phyloP scores from a whole-genome alignment of 2,113 vertebrate genomes.

The Bos indicus region DNA sequence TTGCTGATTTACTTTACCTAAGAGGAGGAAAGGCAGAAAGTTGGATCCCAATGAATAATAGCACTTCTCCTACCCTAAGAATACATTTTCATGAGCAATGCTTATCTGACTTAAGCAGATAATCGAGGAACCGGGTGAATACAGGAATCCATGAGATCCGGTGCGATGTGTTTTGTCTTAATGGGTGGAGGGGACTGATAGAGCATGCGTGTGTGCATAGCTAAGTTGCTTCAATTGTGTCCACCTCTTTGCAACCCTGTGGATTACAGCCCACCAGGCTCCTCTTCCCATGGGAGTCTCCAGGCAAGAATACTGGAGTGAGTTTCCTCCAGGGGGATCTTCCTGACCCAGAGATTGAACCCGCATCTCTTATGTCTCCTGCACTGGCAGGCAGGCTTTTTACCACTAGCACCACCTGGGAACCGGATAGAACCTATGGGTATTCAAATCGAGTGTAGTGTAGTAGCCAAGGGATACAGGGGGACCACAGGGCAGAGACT shows the following conservation, averaged over 20 bases:
- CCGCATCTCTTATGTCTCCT: not conserved
- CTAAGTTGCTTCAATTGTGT: not conserved
- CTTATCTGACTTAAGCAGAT: constrained; percentile 35
- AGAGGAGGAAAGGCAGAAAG: constrained; percentile 3
- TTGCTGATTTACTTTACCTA: not conserved
- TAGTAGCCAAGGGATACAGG: not conserved
- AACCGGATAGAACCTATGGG: rapidly evolving
- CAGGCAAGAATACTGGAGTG: not conserved
- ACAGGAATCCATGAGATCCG: not conserved
- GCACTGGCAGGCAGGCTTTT: not conserved
- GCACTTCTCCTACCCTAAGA: not conserved
- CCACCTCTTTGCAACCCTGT: not conserved
- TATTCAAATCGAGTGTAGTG: not conserved
- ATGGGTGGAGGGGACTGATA: not conserved
- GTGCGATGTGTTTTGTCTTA: not conserved
- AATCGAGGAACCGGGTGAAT: not conserved
- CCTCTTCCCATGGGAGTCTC: not conserved
- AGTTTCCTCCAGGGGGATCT: not conserved
- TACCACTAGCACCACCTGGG: not conserved
- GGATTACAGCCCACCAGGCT: not conserved
- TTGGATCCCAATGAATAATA: constrained; percentile 23
- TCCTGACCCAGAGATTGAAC: not conserved
- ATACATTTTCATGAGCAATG: not conserved
- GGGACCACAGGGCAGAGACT: not conserved
- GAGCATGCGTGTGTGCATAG: rapidly evolving